Evolutionary conservation across 1,140 invertebrate genomes (phyloP), one percentile per base, ranked within the genome.

Genomic region (Aphelenchoides fujianensis): DNA sequence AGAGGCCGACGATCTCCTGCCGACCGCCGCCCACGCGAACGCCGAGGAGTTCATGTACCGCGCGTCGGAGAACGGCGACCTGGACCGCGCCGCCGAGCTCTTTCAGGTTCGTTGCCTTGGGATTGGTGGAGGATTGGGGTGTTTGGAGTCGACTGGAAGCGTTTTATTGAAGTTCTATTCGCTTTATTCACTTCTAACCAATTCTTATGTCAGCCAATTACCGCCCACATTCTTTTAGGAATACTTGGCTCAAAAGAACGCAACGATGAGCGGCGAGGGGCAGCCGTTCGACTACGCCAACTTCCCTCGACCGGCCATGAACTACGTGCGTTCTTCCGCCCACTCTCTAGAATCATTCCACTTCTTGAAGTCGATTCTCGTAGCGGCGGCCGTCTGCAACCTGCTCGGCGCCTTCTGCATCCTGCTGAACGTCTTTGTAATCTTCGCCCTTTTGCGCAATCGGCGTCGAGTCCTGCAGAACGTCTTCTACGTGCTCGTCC

Each of bases 401-500:
- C 54, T 80, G 37, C 69, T 82, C 16, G 80, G 80, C 34, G 76
- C 71, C 34, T 68, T 83, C 12, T 82, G 76, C 30, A 71, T 82
- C 48, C 35, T 82, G 48, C 57, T 83, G 36, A 82, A 82, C 54
- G 54, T 77, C 9, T 82, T 82, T 41, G 80, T 82, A 5, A 79
- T 82, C 34, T 59, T 72, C 35, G 76, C 80, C 0, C 30, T 82
- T 3, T 23, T 82, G 7, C 73, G 79, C 3, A 82, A 82, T 54
- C 77, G 81, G 7, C 59, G 75, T 35, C 69, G 81, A 19, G 79
- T 84, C 34, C 62, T 82, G 9, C 36, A 53, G n/a, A 83, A 83
- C 59, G 82, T 83, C 9, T 83, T 83, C 72, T 83, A 83, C 57
- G 81, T 83, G 1, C 68, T 83, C 12, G 82, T 83, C 7, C 54